These are phyloP conservation scores for Phalangium opilio DNA, from an alignment of 2,888 invertebrate genomes.

Conservation along the genomic window DNA sequence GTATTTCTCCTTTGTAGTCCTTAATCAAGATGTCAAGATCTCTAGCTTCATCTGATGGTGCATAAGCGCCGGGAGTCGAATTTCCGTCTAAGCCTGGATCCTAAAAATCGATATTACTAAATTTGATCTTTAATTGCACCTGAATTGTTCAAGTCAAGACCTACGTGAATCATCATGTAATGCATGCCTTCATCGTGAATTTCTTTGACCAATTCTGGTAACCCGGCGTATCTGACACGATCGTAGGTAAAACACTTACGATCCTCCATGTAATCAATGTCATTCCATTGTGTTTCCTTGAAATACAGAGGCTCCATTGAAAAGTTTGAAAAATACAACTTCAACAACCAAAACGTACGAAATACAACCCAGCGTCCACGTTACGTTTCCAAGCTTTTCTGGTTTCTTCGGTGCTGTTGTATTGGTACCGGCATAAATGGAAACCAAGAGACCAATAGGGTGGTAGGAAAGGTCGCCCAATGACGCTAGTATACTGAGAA, in stretches of 20 bases:
- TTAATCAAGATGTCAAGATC: too few species aligned
- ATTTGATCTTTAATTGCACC: too few species aligned
- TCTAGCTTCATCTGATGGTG: too few species aligned
- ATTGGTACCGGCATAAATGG: constrained; percentile 44
- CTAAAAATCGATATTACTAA: too few species aligned
- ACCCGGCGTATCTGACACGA: constrained; percentile 19
- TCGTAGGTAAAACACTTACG: constrained; percentile 31
- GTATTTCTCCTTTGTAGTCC: too few species aligned
- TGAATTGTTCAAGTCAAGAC: too few species aligned
- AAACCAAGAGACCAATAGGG: constrained; percentile 36
- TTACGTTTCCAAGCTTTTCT: constrained; percentile 49
- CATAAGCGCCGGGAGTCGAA: too few species aligned
- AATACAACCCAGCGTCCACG: constrained; percentile 53
- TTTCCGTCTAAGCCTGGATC: too few species aligned
- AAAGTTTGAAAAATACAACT: too few species aligned
- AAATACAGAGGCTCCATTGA: too few species aligned
- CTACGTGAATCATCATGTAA: constrained; percentile 25
- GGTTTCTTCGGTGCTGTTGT: constrained; percentile 49
- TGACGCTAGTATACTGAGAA: constrained; percentile 29
- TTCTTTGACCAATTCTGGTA: constrained; percentile 23
- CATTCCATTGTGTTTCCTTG: constrained; percentile 27
- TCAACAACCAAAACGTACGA: constrained; percentile 39
- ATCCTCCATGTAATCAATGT: constrained; percentile 33
- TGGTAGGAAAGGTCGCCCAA: constrained; percentile 23
- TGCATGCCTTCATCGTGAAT: constrained; percentile 23